Percentiles rank a stretch among this genome's conserved stretches.
phyloP scores from a whole-genome alignment of 2,888 invertebrate species.

The Zelleria hepariella region DNA sequence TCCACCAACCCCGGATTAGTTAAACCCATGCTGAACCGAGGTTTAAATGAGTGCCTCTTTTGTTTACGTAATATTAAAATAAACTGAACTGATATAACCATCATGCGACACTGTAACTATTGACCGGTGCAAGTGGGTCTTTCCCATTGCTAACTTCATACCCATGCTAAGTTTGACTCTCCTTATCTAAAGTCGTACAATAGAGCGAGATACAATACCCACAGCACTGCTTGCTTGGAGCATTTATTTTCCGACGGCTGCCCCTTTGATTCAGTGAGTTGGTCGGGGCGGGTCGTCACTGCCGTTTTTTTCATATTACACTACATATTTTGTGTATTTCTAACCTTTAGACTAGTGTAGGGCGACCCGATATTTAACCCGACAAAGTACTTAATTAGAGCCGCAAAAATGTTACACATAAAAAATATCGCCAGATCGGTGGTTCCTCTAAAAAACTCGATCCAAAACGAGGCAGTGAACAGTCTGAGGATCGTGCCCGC shows the following conservation, averaged over 20 bases:
- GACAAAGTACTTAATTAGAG: constrained; percentile 46
- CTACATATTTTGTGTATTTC: constrained; percentile 39
- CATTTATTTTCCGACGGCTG: constrained; percentile 19
- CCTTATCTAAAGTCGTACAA: constrained; percentile 19
- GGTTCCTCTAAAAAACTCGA: constrained; percentile 67
- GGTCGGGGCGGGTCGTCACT: constrained; percentile 69
- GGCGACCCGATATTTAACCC: constrained; percentile 58
- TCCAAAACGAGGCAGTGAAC: constrained; percentile 71
- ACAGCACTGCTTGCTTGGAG: constrained; percentile 20
- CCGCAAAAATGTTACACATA: constrained; percentile 78
- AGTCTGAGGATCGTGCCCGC: constrained; percentile 75
- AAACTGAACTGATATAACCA: neutral
- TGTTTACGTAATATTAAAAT: neutral
- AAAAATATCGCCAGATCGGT: constrained; percentile 77
- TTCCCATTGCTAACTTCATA: neutral
- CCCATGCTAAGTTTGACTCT: neutral
- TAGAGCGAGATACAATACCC: constrained; percentile 33
- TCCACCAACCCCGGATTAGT: neutral
- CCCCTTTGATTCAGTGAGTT: constrained; percentile 46
- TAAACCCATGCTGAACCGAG: neutral
- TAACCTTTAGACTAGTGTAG: constrained; percentile 40
- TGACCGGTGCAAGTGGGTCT: neutral
- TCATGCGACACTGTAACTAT: neutral
- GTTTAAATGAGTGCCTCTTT: constrained; percentile 1
- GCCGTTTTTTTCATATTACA: constrained; percentile 33